Evolutionary conservation across 2,113 vertebrate species (phyloP).

Genomic region (Neofelis nebulosa): DNA sequence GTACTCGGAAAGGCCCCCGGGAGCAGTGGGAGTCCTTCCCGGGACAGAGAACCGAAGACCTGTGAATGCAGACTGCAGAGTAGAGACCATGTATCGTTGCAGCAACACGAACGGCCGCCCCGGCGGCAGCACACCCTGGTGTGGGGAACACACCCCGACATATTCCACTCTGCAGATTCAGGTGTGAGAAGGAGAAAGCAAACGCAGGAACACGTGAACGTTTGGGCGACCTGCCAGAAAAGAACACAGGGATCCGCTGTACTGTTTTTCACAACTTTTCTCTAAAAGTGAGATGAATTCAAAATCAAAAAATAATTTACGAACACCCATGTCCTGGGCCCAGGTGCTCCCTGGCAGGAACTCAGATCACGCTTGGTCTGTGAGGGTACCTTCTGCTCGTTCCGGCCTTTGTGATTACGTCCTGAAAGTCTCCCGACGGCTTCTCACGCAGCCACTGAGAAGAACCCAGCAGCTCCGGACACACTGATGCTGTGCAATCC

Average conservation of each 20-base stretch:
- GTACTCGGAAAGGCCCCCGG: no score
- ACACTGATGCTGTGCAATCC: neutral
- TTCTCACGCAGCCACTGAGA: neutral
- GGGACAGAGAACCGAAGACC: neutral
- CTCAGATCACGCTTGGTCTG: no score
- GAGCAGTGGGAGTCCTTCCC: neutral
- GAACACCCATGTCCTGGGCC: neutral
- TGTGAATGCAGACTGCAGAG: no score
- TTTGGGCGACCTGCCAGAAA: neutral
- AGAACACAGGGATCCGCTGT: neutral
- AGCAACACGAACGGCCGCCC: neutral
- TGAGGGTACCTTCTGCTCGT: neutral
- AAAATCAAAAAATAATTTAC: neutral
- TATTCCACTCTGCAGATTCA: neutral
- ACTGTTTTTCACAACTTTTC: neutral
- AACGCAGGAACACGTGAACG: no score
- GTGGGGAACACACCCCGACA: neutral
- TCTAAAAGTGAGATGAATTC: neutral
- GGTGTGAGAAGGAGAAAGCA: neutral
- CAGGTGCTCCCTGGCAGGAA: neutral
- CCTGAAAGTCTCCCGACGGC: neutral
- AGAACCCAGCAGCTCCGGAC: neutral
- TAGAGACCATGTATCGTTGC: accelerated
- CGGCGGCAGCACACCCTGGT: neutral
- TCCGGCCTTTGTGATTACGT: neutral